Conservation (phyloP, 2,797 vertebrate species). For the Helostoma temminkii region DNA sequence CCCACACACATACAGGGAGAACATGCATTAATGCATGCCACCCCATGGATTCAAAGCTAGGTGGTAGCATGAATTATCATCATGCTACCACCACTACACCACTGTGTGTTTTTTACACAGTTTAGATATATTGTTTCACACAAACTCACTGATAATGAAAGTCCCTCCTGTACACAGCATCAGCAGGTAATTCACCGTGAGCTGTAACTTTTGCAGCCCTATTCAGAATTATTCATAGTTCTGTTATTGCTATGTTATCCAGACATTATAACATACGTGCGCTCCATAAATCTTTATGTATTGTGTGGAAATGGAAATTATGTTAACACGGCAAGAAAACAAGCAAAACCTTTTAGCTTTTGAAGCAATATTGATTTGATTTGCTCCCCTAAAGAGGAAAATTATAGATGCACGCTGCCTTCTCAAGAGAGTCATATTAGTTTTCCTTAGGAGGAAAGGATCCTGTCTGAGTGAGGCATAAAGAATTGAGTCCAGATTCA, state of each 20-base stretch:
- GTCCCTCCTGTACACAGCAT: constrained; percentile 46
- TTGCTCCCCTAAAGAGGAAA: constrained; percentile 72
- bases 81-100: too few species aligned
- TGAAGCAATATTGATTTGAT: constrained; percentile 74
- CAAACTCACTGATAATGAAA: constrained; percentile 26
- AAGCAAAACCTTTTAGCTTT: constrained; percentile 71
- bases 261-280: constrained; percentile 73
- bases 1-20: too few species aligned
- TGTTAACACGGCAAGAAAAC: constrained; percentile 70
- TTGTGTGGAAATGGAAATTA: constrained; percentile 66
- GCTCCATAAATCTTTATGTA: constrained; percentile 71
- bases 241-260: constrained; percentile 69
- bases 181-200: constrained; percentile 45
- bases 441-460: constrained; percentile 66
- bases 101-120: constrained; percentile 35
- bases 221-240: constrained; percentile 70
- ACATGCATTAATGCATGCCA: too few species aligned
- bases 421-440: constrained; percentile 70
- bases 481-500: constrained; percentile 75
- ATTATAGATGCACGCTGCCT: constrained; percentile 71
- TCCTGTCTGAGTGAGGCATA: constrained; percentile 64
- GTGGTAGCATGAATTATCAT: too few species aligned
- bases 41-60: too few species aligned
- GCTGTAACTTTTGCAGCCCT: constrained; percentile 42
- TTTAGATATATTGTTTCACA: constrained; percentile 40